phyloP scores from a whole-genome alignment of 2,888 invertebrate genomes.

The Drosophila cognata region DNA sequence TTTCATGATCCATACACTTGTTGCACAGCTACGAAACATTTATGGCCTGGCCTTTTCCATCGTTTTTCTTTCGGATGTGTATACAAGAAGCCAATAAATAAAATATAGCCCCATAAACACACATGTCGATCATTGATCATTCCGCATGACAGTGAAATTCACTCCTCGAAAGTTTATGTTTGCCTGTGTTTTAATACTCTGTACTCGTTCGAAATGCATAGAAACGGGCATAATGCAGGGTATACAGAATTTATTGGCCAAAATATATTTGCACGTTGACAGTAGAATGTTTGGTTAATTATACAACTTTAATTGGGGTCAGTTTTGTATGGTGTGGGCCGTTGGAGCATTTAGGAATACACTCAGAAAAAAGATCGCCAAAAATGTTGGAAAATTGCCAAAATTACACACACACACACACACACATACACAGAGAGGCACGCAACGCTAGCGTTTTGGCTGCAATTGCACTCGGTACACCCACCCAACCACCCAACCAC shows the following conservation, averaged over 20 bases:
- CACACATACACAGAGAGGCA: neutral
- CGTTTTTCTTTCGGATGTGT: slow-evolving; percentile 8
- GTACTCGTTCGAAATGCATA: neutral
- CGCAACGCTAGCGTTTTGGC: slow-evolving; percentile 43
- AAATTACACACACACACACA: neutral
- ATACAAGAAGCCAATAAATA: slow-evolving; percentile 39
- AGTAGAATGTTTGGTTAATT: neutral
- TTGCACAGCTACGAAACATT: slow-evolving; percentile 35
- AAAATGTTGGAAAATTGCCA: neutral
- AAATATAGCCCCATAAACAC: slow-evolving; percentile 46
- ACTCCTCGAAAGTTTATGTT: slow-evolving; percentile 23
- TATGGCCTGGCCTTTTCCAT: slow-evolving; percentile 40
- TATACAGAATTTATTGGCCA: neutral
- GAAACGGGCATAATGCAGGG: neutral
- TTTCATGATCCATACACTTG: slow-evolving; percentile 37
- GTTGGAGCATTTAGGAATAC: neutral
- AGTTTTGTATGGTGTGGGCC: neutral
- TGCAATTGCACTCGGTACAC: slow-evolving; percentile 48
- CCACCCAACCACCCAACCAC: neutral
- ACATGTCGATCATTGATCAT: slow-evolving; percentile 47
- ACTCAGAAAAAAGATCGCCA: neutral
- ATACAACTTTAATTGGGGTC: neutral
- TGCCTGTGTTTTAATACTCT: neutral
- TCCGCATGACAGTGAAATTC: slow-evolving; percentile 24
- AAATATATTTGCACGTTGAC: neutral